A percentile compares a stretch with the other conserved stretches of the same genome.
Conservation (phyloP, 2,113 vertebrate genomes). For the Sturnira hondurensis region DNA sequence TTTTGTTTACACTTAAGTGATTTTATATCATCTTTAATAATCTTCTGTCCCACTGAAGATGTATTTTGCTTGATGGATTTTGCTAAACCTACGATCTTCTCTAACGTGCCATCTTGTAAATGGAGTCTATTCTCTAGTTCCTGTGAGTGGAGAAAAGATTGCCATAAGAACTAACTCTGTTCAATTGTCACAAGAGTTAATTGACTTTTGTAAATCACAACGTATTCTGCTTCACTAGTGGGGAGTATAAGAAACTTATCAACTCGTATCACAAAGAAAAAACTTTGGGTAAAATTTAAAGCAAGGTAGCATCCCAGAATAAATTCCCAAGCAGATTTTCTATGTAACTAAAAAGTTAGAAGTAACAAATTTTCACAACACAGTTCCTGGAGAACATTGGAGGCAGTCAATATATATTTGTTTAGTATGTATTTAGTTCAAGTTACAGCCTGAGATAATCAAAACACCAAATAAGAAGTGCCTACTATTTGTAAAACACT, state of each 20-base stretch:
- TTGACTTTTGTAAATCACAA: neutral
- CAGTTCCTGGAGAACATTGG: neutral
- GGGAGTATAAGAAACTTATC: conserved; percentile 27
- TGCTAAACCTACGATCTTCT: conserved; percentile 74
- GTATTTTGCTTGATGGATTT: conserved; percentile 78
- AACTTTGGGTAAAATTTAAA: conserved; percentile 36
- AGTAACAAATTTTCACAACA: neutral
- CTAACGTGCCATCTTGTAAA: conserved; percentile 50
- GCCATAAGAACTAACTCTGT: conserved; percentile 32
- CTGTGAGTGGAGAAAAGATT: conserved; percentile 70
- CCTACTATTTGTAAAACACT: neutral
- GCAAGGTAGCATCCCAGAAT: neutral
- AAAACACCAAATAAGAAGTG: neutral
- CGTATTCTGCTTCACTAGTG: neutral
- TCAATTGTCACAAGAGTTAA: conserved; percentile 23
- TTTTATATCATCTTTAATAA: conserved; percentile 79
- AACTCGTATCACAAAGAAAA: conserved; percentile 50
- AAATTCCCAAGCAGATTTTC: neutral
- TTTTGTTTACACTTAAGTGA: conserved; percentile 74
- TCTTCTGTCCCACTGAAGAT: conserved; percentile 75
- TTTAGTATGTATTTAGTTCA: neutral
- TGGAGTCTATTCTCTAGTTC: conserved; percentile 75
- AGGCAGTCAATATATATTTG: neutral
- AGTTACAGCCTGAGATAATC: neutral
- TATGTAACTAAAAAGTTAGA: neutral